Evolutionary conservation across 2,113 vertebrate species (phyloP), one percentile per base, ranked within the genome.

Genomic region (Mirza zaza): DNA sequence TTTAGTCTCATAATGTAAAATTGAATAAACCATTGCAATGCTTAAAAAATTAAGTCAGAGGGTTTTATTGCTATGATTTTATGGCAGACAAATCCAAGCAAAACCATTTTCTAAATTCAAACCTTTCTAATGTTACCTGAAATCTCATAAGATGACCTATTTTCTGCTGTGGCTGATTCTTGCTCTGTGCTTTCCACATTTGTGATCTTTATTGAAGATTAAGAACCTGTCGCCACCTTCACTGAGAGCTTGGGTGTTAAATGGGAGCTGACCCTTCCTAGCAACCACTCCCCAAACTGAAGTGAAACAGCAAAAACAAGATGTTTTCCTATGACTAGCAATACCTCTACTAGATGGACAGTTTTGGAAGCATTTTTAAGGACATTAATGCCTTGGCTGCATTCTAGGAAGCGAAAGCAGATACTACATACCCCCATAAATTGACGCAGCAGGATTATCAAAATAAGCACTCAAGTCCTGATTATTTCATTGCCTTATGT

Each of bases 51-150:
- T 59, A 91, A 12, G 6, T 63, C 71, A 92, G 50, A 80, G 50
- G 85, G 42, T 71, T 96, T 97, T 97, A 94, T 90, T 94, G 92
- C 92, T 92, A 36, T 67, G 36, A 86, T 61, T 70, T 75, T 63
- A 45, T 12, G 61, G 82, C 68, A 86, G 67, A 75, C 61, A 91
- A 48, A 52, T 88, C 36, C 89, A 83, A 86, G 77, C 82, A 94
- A 87, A 96, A 82, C 13, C 27, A 29, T 32, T 81, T 89, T 93
- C 36, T 70, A 96, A 75, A 76, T 27, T n/a, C 25, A 65, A 42
- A 36, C 21, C 15, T 92, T 83, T 90, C 83, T 57, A 42, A 25
- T 34, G 25, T 67, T 25, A 27, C 2, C 52, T 76, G n/a, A 59
- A 68, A 34, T 50, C 8, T 14, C 73, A 52, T 0, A 32, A 45